A percentile compares a stretch with the other conserved stretches of the same genome.
phyloP scores from a whole-genome alignment of 2,113 vertebrate genomes.

The Setophaga kirtlandii region DNA sequence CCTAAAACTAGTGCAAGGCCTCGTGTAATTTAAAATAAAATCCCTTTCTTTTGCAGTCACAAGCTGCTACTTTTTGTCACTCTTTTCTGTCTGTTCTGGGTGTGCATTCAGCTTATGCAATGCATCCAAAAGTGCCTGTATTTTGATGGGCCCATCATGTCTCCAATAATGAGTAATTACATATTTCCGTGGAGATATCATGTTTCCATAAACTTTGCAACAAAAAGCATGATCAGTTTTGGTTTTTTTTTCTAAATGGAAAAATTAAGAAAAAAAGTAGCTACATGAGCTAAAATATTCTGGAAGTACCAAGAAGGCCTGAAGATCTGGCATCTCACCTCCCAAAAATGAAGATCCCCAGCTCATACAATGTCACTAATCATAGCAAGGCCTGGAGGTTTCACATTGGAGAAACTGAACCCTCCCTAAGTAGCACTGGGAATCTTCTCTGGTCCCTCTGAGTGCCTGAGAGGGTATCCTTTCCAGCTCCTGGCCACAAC shows the following conservation, averaged over 20 bases:
- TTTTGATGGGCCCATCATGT: not conserved
- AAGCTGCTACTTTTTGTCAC: not conserved
- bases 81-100: not conserved
- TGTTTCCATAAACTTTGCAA: not conserved
- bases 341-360: not conserved
- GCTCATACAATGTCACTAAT: not conserved
- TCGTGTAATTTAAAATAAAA: not conserved
- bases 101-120: not conserved
- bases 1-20: not conserved
- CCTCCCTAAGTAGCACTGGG: not conserved
- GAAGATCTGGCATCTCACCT: not conserved
- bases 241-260: fast-evolving
- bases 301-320: not conserved
- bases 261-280: not conserved
- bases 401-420: not conserved
- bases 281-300: not conserved
- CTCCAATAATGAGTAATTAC: not conserved
- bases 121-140: not conserved
- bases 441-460: not conserved
- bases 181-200: not conserved
- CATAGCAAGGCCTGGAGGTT: not conserved
- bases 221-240: not conserved
- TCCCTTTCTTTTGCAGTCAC: not conserved
- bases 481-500: not conserved
- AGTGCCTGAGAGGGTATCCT: not conserved